phyloP scores from a whole-genome alignment of 1,140 invertebrate genomes.

The Penaeus indicus region DNA sequence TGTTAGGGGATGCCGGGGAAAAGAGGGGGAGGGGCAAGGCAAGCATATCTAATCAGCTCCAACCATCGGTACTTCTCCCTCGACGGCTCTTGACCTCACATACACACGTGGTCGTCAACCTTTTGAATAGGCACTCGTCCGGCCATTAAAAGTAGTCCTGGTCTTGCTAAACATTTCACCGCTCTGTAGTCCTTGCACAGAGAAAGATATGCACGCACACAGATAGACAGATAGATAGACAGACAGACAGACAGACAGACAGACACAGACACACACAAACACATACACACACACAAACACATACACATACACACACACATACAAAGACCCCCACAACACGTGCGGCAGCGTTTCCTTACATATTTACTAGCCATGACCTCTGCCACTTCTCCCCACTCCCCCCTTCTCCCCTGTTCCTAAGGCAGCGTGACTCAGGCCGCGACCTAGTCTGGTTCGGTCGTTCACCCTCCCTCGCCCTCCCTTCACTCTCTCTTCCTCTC shows the following conservation, averaged over 20 bases:
- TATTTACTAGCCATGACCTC: conserved; percentile 2
- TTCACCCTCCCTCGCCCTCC: background rate
- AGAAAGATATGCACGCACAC: background rate
- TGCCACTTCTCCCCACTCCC: background rate
- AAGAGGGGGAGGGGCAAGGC: too few relatives aligned
- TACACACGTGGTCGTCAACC: too few relatives aligned
- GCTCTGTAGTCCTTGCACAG: too few relatives aligned
- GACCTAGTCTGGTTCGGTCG: background rate
- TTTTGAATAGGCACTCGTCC: too few relatives aligned
- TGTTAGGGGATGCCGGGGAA: too few relatives aligned
- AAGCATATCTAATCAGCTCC: too few relatives aligned
- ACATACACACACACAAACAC: conserved; percentile 7
- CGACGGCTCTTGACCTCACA: too few relatives aligned
- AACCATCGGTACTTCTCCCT: too few relatives aligned
- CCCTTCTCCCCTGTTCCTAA: background rate
- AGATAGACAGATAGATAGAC: background rate
- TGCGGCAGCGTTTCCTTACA: background rate
- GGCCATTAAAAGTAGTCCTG: too few relatives aligned
- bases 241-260: background rate
- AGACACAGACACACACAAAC: background rate
- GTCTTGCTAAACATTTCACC: too few relatives aligned
- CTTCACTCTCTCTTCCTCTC: background rate
- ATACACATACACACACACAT: conserved; percentile 14
- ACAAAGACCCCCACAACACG: background rate
- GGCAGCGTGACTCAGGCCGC: background rate